Conservation (phyloP, 2,797 vertebrate genomes). For the Gouania willdenowi region DNA sequence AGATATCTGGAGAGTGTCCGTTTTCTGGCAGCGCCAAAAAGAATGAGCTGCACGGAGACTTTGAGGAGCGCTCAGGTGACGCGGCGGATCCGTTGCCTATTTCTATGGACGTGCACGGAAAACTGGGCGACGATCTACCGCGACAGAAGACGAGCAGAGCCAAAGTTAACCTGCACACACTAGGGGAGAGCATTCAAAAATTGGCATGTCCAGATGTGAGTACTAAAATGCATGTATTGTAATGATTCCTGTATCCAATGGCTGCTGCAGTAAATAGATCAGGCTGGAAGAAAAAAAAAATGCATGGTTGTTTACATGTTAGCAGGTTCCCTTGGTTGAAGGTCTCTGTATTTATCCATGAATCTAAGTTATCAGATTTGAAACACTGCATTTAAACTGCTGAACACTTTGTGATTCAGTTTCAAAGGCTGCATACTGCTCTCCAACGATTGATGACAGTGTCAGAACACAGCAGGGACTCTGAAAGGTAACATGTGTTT, state of each 20-base stretch:
- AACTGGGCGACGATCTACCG: conserved; percentile 65
- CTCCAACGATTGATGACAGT: conserved; percentile 84
- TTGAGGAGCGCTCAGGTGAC: conserved; percentile 65
- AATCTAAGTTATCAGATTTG: conserved; percentile 13
- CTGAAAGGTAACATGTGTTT: conserved; percentile 76
- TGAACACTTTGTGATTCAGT: conserved; percentile 72
- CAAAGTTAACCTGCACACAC: conserved; percentile 92
- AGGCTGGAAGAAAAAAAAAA: no score
- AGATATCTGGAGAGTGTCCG: conserved; percentile 92
- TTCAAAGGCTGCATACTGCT: conserved; percentile 86
- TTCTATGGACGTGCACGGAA: conserved; percentile 78
- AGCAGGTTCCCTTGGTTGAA: no score
- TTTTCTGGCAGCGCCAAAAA: conserved; percentile 83
- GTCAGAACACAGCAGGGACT: conserved; percentile 69
- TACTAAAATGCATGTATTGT: conserved; percentile 7
- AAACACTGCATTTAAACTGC: conserved; percentile 61
- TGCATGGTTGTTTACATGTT: background rate
- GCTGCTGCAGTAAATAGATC: no score
- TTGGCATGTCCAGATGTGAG: conserved; percentile 93
- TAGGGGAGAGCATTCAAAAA: conserved; percentile 94
- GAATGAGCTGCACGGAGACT: conserved; percentile 74
- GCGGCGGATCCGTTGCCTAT: conserved; percentile 69
- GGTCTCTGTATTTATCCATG: conserved; percentile 8
- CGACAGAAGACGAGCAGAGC: conserved; percentile 83
- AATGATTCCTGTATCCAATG: background rate